Evolutionary conservation across 2,888 invertebrate species (phyloP).

Genomic region (Spodoptera littoralis): DNA sequence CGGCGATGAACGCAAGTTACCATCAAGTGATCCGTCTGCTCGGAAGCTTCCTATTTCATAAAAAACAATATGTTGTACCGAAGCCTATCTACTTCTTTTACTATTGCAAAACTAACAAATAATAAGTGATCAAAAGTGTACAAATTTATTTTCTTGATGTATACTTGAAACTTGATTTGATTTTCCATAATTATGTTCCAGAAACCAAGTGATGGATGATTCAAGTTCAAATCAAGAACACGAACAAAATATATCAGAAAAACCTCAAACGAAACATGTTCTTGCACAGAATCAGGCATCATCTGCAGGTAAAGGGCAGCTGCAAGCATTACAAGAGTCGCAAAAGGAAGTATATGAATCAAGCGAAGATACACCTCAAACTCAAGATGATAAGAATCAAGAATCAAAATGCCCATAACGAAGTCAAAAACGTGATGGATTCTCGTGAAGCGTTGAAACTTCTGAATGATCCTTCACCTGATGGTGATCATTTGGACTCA

Average conservation of each 20-base stretch:
- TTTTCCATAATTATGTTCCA: too few relatives aligned
- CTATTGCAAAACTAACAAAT: too few relatives aligned
- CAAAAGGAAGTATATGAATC: not conserved
- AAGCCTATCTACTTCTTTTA: too few relatives aligned
- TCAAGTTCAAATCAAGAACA: not conserved
- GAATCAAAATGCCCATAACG: not conserved
- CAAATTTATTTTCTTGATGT: too few relatives aligned
- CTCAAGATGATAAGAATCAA: not conserved
- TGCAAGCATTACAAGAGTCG: not conserved
- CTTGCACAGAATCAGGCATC: slow-evolving; percentile 41
- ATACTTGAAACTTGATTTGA: too few relatives aligned
- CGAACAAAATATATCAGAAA: not conserved
- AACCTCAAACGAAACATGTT: not conserved
- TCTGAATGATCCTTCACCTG: slow-evolving; percentile 65
- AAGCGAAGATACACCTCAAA: not conserved
- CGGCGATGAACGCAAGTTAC: too few relatives aligned
- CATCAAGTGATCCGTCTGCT: too few relatives aligned
- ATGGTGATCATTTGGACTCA: slow-evolving; percentile 70
- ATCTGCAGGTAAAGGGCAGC: not conserved
- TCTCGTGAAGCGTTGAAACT: slow-evolving; percentile 59
- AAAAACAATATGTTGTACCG: too few relatives aligned
- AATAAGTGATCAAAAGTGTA: too few relatives aligned
- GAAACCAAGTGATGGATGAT: too few relatives aligned
- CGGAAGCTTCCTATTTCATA: too few relatives aligned
- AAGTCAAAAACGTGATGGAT: not conserved